Percentiles rank a stretch among this genome's conserved stretches.
Evolutionary conservation across 1,140 invertebrate species (phyloP).

Genomic region (Scylla paramamosain): DNA sequence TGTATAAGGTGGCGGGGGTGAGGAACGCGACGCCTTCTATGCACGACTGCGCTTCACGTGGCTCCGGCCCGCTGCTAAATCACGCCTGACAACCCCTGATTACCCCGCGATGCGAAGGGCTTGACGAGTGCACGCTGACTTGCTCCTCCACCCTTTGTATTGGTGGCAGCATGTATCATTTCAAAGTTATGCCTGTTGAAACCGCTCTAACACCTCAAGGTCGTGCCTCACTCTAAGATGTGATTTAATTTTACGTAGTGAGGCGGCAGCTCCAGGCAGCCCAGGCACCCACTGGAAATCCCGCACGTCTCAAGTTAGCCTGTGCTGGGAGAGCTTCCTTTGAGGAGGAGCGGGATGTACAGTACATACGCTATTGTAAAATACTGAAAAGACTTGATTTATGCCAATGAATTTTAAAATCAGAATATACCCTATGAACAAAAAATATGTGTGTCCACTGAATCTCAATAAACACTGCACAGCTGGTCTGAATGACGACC

Average conservation of each 20-base stretch:
- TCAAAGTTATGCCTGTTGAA: conserved; percentile 62
- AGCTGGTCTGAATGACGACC: neutral
- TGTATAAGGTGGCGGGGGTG: neutral
- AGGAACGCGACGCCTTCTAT: conserved; percentile 52
- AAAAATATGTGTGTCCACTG: too few relatives aligned
- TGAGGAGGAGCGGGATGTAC: too few relatives aligned
- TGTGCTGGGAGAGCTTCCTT: too few relatives aligned
- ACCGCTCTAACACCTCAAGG: conserved; percentile 59
- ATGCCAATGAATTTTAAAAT: too few relatives aligned
- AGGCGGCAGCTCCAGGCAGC: too few relatives aligned
- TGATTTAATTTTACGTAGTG: conserved; percentile 24
- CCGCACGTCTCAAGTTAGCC: too few relatives aligned
- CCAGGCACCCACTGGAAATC: too few relatives aligned
- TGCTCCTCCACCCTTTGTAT: conserved; percentile 72
- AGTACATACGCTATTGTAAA: too few relatives aligned
- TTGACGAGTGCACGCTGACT: conserved; percentile 70
- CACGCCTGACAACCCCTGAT: conserved; percentile 73
- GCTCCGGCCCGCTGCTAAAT: conserved; percentile 71
- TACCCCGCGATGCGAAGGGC: conserved; percentile 64
- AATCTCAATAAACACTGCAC: too few relatives aligned
- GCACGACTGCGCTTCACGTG: conserved; percentile 66
- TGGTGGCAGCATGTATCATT: conserved; percentile 73
- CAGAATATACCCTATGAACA: too few relatives aligned
- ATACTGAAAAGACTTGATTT: too few relatives aligned
- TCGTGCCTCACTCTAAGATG: conserved; percentile 61